Evolutionary conservation across 2,888 invertebrate species (phyloP).

Genomic region (Folsomia candida): DNA sequence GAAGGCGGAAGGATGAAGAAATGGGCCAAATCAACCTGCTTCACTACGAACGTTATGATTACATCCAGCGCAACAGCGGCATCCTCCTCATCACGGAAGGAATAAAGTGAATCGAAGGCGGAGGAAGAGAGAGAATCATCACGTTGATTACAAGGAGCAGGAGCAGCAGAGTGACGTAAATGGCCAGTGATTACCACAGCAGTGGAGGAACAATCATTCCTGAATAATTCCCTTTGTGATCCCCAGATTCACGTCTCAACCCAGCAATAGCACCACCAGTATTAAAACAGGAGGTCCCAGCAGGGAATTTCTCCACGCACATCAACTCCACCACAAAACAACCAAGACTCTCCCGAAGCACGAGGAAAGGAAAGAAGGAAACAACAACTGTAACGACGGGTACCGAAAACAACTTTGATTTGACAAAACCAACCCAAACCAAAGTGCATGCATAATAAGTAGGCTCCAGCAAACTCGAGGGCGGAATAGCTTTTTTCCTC

Average conservation of each 20-base stretch:
- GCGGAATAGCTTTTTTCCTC: too few relatives aligned
- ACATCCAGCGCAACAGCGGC: too few relatives aligned
- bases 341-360: not conserved
- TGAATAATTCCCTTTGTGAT: constrained; percentile 48
- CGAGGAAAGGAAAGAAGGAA: not conserved
- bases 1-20: too few relatives aligned
- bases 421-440: not conserved
- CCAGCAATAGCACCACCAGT: not conserved
- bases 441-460: not conserved
- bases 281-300: not conserved
- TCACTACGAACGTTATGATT: not conserved
- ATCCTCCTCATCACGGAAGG: too few relatives aligned
- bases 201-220: constrained; percentile 45
- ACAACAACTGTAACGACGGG: too few relatives aligned
- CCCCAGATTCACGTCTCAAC: not conserved
- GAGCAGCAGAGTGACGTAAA: constrained; percentile 34
- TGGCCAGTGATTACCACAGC: constrained; percentile 43
- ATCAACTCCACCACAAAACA: not conserved
- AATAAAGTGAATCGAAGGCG: too few relatives aligned
- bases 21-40: too few relatives aligned
- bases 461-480: too few relatives aligned
- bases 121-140: too few relatives aligned
- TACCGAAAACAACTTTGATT: not conserved
- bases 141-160: not conserved
- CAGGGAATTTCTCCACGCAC: not conserved